These are phyloP conservation scores for Lochmaea crataegi DNA, from an alignment of 2,888 invertebrate genomes.

Conservation along the genomic window DNA sequence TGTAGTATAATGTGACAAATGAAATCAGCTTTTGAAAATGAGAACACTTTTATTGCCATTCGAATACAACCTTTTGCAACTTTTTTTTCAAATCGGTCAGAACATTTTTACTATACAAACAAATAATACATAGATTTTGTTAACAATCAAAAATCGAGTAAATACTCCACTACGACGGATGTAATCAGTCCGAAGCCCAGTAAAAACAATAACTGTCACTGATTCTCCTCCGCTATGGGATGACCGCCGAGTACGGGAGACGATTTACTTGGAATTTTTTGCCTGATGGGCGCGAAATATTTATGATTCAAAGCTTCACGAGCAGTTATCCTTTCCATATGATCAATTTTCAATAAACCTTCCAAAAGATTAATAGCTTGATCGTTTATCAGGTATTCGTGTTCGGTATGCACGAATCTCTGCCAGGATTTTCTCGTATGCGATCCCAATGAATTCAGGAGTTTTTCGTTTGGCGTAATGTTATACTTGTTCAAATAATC, in stretches of 20 bases:
- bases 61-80: no score
- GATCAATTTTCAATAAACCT: conserved; percentile 60
- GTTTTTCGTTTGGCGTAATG: conserved; percentile 56
- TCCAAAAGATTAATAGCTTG: conserved; percentile 60
- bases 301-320: conserved; percentile 61
- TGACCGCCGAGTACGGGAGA: conserved; percentile 18
- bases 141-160: background rate
- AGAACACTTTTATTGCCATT: no score
- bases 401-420: conserved; percentile 61
- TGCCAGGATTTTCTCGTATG: conserved; percentile 62
- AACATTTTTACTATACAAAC: no score
- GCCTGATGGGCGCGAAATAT: conserved; percentile 58
- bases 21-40: no score
- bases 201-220: background rate
- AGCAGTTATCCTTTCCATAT: conserved; percentile 61
- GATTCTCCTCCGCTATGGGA: background rate
- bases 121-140: background rate
- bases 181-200: background rate
- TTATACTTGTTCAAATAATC: conserved; percentile 61
- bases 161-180: background rate
- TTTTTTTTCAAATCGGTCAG: no score
- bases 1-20: no score
- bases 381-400: conserved; percentile 62
- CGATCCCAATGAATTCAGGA: conserved; percentile 53
- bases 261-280: conserved; percentile 39